Conservation (phyloP, 2,888 invertebrate genomes). For the Bedellia somnulentella region DNA sequence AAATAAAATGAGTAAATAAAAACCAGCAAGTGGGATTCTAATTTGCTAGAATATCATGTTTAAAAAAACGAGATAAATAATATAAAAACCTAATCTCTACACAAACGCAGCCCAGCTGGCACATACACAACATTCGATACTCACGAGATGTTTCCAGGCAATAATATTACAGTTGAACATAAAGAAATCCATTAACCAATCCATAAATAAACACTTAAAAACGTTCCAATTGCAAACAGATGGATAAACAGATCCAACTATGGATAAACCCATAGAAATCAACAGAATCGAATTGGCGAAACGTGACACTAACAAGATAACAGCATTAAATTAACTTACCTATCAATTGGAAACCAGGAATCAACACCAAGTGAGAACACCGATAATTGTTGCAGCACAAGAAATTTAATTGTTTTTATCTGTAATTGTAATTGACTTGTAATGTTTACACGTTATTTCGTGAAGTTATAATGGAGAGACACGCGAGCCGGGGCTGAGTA, state of each 20-base stretch:
- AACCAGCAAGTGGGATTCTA: neutral
- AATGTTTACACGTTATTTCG: slow-evolving; percentile 5
- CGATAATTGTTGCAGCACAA: neutral
- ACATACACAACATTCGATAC: slow-evolving; percentile 27
- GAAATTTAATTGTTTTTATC: neutral
- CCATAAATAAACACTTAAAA: slow-evolving; percentile 2
- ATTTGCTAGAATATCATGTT: neutral
- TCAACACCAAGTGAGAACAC: neutral
- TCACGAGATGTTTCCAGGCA: slow-evolving; percentile 22
- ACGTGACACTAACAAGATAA: slow-evolving; percentile 37
- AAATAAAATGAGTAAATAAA: neutral
- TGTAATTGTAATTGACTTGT: neutral
- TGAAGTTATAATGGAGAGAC: slow-evolving; percentile 7
- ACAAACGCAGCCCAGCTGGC: slow-evolving; percentile 17
- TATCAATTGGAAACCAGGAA: neutral
- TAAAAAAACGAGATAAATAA: neutral
- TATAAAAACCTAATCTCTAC: neutral
- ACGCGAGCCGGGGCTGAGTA: slow-evolving; percentile 11
- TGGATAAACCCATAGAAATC: slow-evolving; percentile 18
- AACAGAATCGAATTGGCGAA: slow-evolving; percentile 36
- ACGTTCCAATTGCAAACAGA: slow-evolving; percentile 3
- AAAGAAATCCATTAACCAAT: slow-evolving; percentile 8
- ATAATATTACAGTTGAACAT: slow-evolving; percentile 10
- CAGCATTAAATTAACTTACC: slow-evolving; percentile 15
- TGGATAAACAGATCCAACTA: slow-evolving; percentile 9